Conservation (phyloP, 2,113 vertebrate genomes). For the Sterna hirundo region DNA sequence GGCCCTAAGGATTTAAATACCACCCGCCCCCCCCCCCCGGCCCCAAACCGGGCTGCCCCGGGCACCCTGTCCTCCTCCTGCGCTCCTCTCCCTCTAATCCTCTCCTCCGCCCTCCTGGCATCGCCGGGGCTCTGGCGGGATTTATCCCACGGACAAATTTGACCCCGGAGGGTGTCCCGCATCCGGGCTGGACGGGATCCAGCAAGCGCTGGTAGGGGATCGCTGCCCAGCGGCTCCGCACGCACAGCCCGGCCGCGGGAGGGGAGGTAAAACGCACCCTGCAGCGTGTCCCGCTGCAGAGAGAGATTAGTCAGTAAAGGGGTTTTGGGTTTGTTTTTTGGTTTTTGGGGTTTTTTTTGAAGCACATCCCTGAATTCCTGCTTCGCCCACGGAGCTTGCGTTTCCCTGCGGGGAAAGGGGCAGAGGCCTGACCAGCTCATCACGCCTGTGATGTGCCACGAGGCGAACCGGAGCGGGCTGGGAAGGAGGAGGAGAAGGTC, state of each 20-base stretch:
- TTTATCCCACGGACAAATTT: not conserved
- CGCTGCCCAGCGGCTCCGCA: not conserved
- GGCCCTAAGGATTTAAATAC: not conserved
- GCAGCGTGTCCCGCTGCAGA: not conserved
- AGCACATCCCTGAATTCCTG: not conserved
- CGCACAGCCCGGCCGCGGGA: not conserved
- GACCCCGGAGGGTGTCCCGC: not conserved
- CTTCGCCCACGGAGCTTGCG: not conserved
- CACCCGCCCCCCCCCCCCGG: rapidly evolving
- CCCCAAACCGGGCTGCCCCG: rapidly evolving
- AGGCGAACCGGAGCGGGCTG: not conserved
- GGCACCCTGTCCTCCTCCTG: not conserved
- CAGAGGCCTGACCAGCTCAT: not conserved
- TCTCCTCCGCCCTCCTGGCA: not conserved
- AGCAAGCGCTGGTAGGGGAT: not conserved
- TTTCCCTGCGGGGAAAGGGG: rapidly evolving
- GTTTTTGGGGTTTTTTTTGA: not conserved
- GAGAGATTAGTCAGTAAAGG: not conserved
- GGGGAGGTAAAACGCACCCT: not conserved
- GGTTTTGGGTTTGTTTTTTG: not conserved
- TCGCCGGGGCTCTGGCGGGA: not conserved
- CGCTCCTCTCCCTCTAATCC: not conserved
- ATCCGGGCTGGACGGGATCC: not conserved
- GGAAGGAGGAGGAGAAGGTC: not conserved
- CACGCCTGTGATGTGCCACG: rapidly evolving